phyloP scores from a whole-genome alignment of 1,140 invertebrate species.

The Ectropis grisescens region DNA sequence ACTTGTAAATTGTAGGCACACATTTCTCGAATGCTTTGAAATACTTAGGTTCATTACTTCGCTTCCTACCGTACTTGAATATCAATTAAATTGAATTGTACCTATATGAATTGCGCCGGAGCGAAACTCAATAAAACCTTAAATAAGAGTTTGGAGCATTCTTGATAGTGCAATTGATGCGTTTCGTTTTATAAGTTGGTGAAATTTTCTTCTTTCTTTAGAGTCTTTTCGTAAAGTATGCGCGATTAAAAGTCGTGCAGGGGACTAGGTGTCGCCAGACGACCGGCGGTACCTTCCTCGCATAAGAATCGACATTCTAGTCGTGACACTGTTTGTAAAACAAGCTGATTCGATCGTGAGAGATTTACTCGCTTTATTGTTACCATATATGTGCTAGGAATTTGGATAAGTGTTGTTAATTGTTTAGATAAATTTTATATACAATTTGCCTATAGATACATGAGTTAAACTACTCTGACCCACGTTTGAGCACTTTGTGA shows the following conservation, averaged over 20 bases:
- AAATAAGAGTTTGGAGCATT: too few relatives aligned
- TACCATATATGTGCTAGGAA: background rate
- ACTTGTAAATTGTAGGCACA: slow-evolving; percentile 9
- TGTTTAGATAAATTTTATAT: too few relatives aligned
- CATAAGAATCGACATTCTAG: slow-evolving; percentile 3
- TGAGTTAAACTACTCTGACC: too few relatives aligned
- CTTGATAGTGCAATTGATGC: background rate
- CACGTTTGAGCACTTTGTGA: too few relatives aligned
- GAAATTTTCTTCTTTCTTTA: background rate
- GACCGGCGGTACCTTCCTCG: background rate
- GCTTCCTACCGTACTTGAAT: too few relatives aligned
- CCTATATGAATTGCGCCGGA: background rate
- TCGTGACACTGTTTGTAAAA: slow-evolving; percentile 16
- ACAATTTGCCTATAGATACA: too few relatives aligned
- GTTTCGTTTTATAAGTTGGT: slow-evolving; percentile 4
- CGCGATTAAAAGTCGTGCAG: background rate
- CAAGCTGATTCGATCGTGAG: slow-evolving; percentile 7
- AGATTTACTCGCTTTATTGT: slow-evolving; percentile 5
- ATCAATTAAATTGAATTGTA: background rate
- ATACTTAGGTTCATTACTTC: too few relatives aligned
- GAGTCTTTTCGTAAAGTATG: slow-evolving; percentile 1
- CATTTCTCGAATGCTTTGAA: slow-evolving; percentile 2
- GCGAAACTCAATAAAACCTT: too few relatives aligned
- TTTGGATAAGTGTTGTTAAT: too few relatives aligned
- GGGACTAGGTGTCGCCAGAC: background rate